Base-by-base conservation (phyloP, 2,888 invertebrate genomes). In the Zeuzera pyrina region DNA sequence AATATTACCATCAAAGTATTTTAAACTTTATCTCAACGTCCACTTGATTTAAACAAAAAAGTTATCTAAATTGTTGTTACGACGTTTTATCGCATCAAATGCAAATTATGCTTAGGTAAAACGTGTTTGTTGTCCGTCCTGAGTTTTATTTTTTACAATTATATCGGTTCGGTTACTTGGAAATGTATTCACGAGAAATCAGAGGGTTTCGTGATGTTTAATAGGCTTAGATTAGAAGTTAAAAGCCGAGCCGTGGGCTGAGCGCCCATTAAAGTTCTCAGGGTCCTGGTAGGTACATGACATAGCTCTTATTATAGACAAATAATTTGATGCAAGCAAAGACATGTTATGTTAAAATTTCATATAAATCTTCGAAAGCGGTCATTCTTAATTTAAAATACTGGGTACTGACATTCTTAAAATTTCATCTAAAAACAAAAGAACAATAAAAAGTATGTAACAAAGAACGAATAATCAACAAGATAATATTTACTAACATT, bases 71-170 rank as follows among this genome's bases (percentile, higher is more conserved):
- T 12, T 12, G 27, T 31, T 43, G 39, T 40, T 54, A 45, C 24
- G 41, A 31, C 38, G 27, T 21, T 12, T 33, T 29, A 34, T 43
- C 34, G 41, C 34, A 39, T 24, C 49, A 61, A 47, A 81, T 78
- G 81, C 74, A 83, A 81, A 81, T 83, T 77, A 77, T 62, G 67
- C 77, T 77, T 78, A 79, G 73, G 77, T 72, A 77, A 73, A 78
- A 79, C 76, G 74, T 79, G 78, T 81, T 72, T 72, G 72, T 72
- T 74, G 76, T 71, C 72, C 62, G 66, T 66, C 68, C 63, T 58
- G 67, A 57, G 67, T 78, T 78, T 79, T 78, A 72, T 79, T 81
- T 83, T 79, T 76, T 77, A 78, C 71, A 79, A 76, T 79, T 79
- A 81, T 76, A 77, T 78, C 74, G 74, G 63, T 54, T 63, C 57